Base-by-base conservation (phyloP, 2,797 vertebrate species). In the Phrynocephalus guinanensis region DNA sequence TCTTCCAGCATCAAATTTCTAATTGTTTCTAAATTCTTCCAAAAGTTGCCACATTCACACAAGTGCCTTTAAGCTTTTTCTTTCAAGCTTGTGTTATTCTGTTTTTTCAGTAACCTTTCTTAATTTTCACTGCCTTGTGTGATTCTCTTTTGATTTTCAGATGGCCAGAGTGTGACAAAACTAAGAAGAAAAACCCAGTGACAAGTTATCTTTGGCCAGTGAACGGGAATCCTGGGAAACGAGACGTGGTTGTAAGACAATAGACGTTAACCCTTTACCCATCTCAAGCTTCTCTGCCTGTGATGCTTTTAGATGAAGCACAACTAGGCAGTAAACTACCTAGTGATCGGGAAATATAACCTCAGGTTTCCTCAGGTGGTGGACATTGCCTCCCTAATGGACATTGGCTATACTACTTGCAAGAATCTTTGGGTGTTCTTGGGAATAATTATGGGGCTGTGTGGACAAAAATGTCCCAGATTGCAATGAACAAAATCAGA, bases 21-120 rank as follows among this genome's bases (percentile, higher is more conserved):
- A 84, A 75, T 75, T 84, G 63, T 84, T 60, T 84, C 52, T 38
- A 28, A 75, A 30, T 63, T 75, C 83, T 75, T 30, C 82, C 72
- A 26, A 60, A 63, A 75, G 52, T 84, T 63, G 83, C 28, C 52
- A 75, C 50, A 84, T 63, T 63, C 28, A 38, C 26, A 70, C 30
- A 50, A 26, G 56, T n/a, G 52, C 52, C 71, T 75, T 84, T 63
- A 16, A 38, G 30, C 38, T 75, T 84, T 70, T 75, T 22, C 52
- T 63, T 71, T 75, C 52, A 84, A 63, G 72, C 15, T 72, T 63
- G 71, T 75, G 26, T 30, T 44, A 75, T 75, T 84, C 50, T 33
- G 52, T 83, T 48, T 83, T 48, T 70, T 82, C 26, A 82, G 63
- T 82, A 33, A 68, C 24, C 16, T 38, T 3, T 38, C 38, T 38